These are phyloP conservation scores for Chesias legatella DNA, from an alignment of 2,888 invertebrate species.

Conservation along the genomic window DNA sequence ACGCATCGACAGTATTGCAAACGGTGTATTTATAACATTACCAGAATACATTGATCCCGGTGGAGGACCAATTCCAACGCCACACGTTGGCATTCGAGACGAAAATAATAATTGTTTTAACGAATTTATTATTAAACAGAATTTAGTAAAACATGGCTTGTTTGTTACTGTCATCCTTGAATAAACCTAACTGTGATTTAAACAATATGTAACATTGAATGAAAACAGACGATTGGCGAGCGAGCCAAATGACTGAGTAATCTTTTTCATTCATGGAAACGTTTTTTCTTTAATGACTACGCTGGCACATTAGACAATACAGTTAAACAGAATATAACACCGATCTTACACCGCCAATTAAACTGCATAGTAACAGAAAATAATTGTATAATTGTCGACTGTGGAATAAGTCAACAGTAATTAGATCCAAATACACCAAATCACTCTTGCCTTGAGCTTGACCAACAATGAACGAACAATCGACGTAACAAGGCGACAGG, in stretches of 20 bases:
- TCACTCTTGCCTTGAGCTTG: constrained; percentile 54
- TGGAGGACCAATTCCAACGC: constrained; percentile 15
- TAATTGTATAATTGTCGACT: constrained; percentile 12
- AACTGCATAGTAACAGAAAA: constrained; percentile 14
- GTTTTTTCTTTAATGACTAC: constrained; percentile 31
- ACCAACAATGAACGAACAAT: constrained; percentile 43
- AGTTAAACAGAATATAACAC: too few species aligned
- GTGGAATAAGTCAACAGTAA: not conserved
- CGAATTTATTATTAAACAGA: constrained; percentile 15
- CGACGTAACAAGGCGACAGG: constrained; percentile 35
- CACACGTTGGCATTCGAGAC: constrained; percentile 15
- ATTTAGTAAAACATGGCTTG: constrained; percentile 29
- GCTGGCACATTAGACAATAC: constrained; percentile 20
- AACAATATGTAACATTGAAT: constrained; percentile 40
- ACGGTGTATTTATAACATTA: constrained; percentile 33
- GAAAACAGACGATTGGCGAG: constrained; percentile 41
- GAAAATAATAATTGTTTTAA: constrained; percentile 20
- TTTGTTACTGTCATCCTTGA: constrained; percentile 41
- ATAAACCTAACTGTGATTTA: constrained; percentile 32
- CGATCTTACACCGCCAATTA: too few species aligned
- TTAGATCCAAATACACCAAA: constrained; percentile 11
- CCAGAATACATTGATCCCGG: constrained; percentile 34
- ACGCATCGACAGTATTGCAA: constrained; percentile 17
- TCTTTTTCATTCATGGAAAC: constrained; percentile 61
- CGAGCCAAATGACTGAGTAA: constrained; percentile 64